Evolutionary conservation across 2,797 vertebrate species (phyloP).

Genomic region (Scarus forsteni): DNA sequence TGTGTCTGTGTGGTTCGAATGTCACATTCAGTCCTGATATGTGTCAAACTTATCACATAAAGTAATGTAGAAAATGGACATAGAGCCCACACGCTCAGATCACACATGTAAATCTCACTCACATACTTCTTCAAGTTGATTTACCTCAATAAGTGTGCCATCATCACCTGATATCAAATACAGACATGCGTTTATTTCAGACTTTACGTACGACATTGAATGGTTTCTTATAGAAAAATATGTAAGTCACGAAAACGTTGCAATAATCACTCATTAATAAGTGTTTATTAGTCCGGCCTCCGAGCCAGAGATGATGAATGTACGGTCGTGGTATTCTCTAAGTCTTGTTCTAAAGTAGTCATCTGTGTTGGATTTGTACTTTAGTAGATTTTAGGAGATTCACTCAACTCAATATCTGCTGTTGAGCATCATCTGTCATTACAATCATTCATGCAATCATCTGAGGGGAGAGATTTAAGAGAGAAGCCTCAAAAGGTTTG

Average conservation of each 20-base stretch:
- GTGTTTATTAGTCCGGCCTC: slow-evolving; percentile 61
- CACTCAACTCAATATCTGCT: slow-evolving; percentile 64
- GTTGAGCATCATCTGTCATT: slow-evolving; percentile 56
- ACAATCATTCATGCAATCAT: slow-evolving; percentile 44
- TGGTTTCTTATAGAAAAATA: slow-evolving; percentile 46
- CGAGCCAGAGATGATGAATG: slow-evolving; percentile 77
- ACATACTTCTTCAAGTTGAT: slow-evolving; percentile 63
- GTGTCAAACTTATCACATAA: slow-evolving; percentile 53
- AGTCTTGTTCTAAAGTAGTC: slow-evolving; percentile 68
- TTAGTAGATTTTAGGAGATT: slow-evolving; percentile 63
- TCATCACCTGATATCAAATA: slow-evolving; percentile 50
- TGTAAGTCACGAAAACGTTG: slow-evolving; percentile 58
- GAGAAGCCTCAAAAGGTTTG: slow-evolving; percentile 37
- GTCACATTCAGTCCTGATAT: slow-evolving; percentile 54
- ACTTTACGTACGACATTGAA: slow-evolving; percentile 42
- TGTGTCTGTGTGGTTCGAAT: slow-evolving; percentile 37
- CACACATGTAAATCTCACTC: slow-evolving; percentile 43
- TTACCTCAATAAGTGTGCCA: slow-evolving; percentile 73
- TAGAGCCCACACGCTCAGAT: slow-evolving; percentile 44
- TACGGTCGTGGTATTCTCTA: slow-evolving; percentile 69
- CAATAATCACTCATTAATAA: slow-evolving; percentile 73
- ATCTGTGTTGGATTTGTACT: slow-evolving; percentile 67
- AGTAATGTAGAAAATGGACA: slow-evolving; percentile 50
- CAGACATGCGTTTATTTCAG: slow-evolving; percentile 41
- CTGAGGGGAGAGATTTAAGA: slow-evolving; percentile 38